Percentiles rank a stretch among this genome's conserved stretches.
Conservation (phyloP, 2,888 invertebrate species). For the Eubasilissa splendida region DNA sequence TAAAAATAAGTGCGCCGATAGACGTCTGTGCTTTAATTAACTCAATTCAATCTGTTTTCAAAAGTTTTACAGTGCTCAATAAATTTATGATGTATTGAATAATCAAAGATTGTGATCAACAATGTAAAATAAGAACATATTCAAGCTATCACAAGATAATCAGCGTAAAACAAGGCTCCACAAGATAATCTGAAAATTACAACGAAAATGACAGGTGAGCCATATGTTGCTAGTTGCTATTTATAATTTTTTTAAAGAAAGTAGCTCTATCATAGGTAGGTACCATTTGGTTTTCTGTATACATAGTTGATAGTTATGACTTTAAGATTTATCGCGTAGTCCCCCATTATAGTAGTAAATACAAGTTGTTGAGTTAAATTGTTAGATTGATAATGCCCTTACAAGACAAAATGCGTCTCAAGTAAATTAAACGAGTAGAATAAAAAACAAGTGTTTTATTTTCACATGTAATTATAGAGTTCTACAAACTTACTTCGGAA, state of each 20-base stretch:
- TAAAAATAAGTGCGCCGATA: slow-evolving; percentile 43
- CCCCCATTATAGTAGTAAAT: no score
- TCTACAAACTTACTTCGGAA: no score
- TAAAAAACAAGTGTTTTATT: no score
- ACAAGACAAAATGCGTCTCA: no score
- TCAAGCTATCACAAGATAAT: background rate
- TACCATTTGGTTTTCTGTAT: no score
- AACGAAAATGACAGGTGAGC: slow-evolving; percentile 47
- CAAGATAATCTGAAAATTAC: slow-evolving; percentile 6
- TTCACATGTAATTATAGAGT: no score
- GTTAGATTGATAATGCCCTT: no score
- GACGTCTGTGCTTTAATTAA: background rate
- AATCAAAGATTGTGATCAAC: background rate
- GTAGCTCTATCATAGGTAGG: no score
- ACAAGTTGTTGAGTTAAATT: no score
- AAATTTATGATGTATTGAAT: background rate
- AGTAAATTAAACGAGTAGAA: no score
- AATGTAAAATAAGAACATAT: background rate
- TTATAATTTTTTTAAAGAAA: slow-evolving; percentile 1
- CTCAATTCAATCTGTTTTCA: background rate
- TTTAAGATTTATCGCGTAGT: no score
- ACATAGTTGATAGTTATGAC: no score
- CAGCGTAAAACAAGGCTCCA: background rate
- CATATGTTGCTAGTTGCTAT: slow-evolving; percentile 35
- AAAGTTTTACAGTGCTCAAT: background rate